A percentile compares a stretch with the other conserved stretches of the same genome.
phyloP scores from a whole-genome alignment of 2,888 invertebrate genomes.

The Zelleria hepariella region DNA sequence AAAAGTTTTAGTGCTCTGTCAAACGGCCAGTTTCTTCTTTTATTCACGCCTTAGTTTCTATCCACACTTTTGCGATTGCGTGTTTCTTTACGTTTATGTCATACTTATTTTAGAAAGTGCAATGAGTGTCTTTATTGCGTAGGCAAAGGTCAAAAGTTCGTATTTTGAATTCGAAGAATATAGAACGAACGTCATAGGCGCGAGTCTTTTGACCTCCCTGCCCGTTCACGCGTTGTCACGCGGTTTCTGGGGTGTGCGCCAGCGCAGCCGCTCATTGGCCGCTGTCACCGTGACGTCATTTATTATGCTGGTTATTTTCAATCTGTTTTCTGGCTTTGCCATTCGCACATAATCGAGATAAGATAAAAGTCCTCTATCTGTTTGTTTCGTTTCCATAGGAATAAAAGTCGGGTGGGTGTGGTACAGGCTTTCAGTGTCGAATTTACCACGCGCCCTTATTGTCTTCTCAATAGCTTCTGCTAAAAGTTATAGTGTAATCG shows the following conservation, averaged over 20 bases:
- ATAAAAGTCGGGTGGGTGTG: not conserved
- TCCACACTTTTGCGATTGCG: too few species aligned
- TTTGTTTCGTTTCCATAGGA: not conserved
- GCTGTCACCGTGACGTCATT: slow-evolving; percentile 40
- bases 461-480: not conserved
- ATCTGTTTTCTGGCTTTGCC: slow-evolving; percentile 32
- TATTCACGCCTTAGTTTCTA: too few species aligned
- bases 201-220: slow-evolving; percentile 38
- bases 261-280: slow-evolving; percentile 39
- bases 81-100: not conserved
- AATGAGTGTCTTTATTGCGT: not conserved
- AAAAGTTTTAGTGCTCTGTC: too few species aligned
- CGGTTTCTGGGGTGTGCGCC: slow-evolving; percentile 52
- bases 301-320: slow-evolving; percentile 41
- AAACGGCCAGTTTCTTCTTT: too few species aligned
- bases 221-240: slow-evolving; percentile 26
- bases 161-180: not conserved
- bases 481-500: not conserved
- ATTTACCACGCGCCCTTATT: not conserved
- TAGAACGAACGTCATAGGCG: not conserved
- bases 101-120: not conserved
- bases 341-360: slow-evolving; percentile 36
- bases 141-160: not conserved
- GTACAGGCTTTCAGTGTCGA: not conserved
- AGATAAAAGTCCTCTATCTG: slow-evolving; percentile 24